Percentiles rank a stretch among this genome's conserved stretches.
Evolutionary conservation across 2,888 invertebrate genomes (phyloP).

Genomic region (Drepana falcataria): DNA sequence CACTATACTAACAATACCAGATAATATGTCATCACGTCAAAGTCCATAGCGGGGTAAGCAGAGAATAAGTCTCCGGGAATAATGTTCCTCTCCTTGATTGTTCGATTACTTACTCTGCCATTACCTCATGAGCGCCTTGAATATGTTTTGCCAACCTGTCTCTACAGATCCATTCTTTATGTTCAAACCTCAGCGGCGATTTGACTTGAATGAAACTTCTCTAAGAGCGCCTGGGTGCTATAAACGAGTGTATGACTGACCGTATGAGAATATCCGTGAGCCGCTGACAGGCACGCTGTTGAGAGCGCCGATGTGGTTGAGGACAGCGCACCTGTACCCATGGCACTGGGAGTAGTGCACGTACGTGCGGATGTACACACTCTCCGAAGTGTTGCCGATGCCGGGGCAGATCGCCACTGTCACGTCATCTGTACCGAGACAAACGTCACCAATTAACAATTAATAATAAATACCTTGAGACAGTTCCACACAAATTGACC

Average conservation of each 20-base stretch:
- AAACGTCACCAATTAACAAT: not conserved
- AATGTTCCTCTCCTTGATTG: no score
- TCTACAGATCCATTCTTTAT: no score
- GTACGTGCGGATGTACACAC: slow-evolving; percentile 95
- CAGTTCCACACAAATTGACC: no score
- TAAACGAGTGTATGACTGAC: slow-evolving; percentile 69
- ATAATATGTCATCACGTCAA: no score
- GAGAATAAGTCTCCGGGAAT: no score
- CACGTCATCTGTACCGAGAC: slow-evolving; percentile 84
- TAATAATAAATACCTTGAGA: not conserved
- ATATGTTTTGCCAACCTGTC: no score
- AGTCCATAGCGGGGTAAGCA: no score
- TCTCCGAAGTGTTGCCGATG: slow-evolving; percentile 96
- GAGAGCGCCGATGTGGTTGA: slow-evolving; percentile 96
- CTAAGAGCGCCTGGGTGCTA: no score
- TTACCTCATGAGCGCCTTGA: no score
- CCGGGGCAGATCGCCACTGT: slow-evolving; percentile 94
- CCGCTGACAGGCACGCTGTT: slow-evolving; percentile 91
- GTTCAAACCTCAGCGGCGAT: no score
- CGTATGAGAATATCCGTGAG: slow-evolving; percentile 94
- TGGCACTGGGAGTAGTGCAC: slow-evolving; percentile 94
- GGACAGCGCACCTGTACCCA: slow-evolving; percentile 94
- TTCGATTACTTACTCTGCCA: no score
- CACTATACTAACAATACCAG: not conserved
- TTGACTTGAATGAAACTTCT: no score